Percentiles rank a stretch among this genome's conserved stretches.
Evolutionary conservation across 2,797 vertebrate species (phyloP).

Genomic region (Hybognathus amarus): DNA sequence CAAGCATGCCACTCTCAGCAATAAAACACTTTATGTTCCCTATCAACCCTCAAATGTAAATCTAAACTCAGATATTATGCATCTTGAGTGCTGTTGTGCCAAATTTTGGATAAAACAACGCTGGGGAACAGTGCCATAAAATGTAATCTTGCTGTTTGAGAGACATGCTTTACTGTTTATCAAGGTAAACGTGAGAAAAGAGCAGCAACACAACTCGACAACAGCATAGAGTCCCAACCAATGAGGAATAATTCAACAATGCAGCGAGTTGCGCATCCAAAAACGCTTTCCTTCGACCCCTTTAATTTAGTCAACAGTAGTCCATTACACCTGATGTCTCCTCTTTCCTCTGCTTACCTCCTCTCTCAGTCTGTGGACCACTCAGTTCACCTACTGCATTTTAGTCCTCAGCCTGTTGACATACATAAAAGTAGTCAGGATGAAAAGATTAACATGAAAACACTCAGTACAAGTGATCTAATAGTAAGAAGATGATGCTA

Average conservation of each 20-base stretch:
- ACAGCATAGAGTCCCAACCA: constrained; percentile 34
- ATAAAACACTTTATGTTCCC: constrained; percentile 9
- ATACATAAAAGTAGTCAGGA: constrained; percentile 59
- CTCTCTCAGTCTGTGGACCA: constrained; percentile 36
- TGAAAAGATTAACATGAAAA: neutral
- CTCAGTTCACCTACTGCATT: constrained; percentile 35
- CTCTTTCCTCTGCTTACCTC: constrained; percentile 25
- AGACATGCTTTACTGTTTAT: neutral
- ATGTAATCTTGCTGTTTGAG: neutral
- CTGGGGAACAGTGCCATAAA: constrained; percentile 6
- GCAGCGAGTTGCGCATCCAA: constrained; percentile 14
- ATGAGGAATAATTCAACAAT: constrained; percentile 61
- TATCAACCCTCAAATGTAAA: neutral
- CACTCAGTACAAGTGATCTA: neutral
- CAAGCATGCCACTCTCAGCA: constrained; percentile 26
- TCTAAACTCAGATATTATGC: neutral
- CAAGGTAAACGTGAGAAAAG: constrained; percentile 28
- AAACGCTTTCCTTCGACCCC: neutral
- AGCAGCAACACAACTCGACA: constrained; percentile 14
- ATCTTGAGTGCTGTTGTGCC: neutral
- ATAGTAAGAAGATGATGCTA: neutral
- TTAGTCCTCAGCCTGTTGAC: constrained; percentile 72
- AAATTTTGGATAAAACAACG: neutral
- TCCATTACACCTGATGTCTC: constrained; percentile 39
- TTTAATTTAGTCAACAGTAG: constrained; percentile 30